Percentiles rank a stretch among this genome's conserved stretches.
These are phyloP conservation scores for Mus pahari DNA, from an alignment of 2,113 vertebrate genomes.

Conservation along the genomic window DNA sequence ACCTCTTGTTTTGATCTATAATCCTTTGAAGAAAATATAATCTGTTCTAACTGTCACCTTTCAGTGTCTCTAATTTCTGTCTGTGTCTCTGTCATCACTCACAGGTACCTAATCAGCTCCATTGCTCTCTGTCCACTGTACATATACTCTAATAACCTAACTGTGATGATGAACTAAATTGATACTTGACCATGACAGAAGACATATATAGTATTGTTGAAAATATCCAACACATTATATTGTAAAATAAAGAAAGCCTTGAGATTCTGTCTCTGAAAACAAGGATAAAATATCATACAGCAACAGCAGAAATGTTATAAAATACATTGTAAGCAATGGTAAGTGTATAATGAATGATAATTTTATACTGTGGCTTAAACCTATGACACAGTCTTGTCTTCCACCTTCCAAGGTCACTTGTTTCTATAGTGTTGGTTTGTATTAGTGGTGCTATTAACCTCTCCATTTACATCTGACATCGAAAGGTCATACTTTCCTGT, in stretches of 20 bases:
- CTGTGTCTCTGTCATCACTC: slow-evolving; percentile 41
- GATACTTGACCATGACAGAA: slow-evolving; percentile 54
- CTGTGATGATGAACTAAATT: slow-evolving; percentile 66
- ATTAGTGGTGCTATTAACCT: background rate
- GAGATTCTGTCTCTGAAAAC: slow-evolving; percentile 21
- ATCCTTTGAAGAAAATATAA: slow-evolving; percentile 35
- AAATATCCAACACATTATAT: slow-evolving; percentile 33
- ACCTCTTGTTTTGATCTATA: slow-evolving; percentile 65
- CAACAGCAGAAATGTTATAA: background rate
- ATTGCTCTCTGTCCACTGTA: slow-evolving; percentile 56
- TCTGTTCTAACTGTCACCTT: slow-evolving; percentile 45
- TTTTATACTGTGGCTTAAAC: background rate
- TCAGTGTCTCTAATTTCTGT: slow-evolving; percentile 40
- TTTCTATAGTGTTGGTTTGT: background rate
- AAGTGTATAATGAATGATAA: background rate
- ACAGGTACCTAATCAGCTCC: slow-evolving; percentile 45
- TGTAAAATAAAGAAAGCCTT: slow-evolving; percentile 50
- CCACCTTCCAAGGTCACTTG: background rate
- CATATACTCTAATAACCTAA: slow-evolving; percentile 60
- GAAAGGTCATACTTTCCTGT: background rate
- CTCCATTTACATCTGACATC: background rate
- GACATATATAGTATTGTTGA: slow-evolving; percentile 60
- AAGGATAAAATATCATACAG: slow-evolving; percentile 31
- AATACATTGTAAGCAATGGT: slow-evolving; percentile 28
- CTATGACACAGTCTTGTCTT: background rate